phyloP scores from a whole-genome alignment of 2,113 vertebrate species.

The Rhineura floridana region DNA sequence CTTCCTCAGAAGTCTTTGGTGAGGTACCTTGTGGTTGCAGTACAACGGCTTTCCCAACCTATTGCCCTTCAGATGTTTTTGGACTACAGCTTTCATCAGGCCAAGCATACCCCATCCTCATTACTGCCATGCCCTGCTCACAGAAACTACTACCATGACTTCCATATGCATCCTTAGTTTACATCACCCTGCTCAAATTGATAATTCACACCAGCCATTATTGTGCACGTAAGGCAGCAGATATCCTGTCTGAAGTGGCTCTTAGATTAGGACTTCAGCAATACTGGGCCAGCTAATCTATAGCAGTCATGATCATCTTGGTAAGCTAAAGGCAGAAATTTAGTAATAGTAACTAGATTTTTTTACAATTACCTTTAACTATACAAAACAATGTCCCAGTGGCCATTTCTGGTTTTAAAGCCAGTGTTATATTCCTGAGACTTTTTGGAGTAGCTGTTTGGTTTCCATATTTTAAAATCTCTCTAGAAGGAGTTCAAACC shows the following conservation, averaged over 20 bases:
- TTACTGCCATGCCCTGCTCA: neutral
- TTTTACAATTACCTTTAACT: neutral
- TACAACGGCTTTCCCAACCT: too few relatives aligned
- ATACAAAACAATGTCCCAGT: neutral
- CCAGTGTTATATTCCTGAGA: too few relatives aligned
- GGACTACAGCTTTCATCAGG: too few relatives aligned
- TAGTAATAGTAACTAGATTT: neutral
- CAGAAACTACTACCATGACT: neutral
- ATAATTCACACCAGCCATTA: neutral
- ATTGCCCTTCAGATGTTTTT: too few relatives aligned
- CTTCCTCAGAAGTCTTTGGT: too few relatives aligned
- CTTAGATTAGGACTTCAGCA: neutral
- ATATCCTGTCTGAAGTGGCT: neutral
- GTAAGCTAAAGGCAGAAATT: neutral
- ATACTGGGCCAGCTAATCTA: neutral
- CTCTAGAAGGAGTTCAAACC: too few relatives aligned
- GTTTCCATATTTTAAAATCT: too few relatives aligned
- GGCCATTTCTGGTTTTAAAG: too few relatives aligned
- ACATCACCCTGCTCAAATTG: neutral
- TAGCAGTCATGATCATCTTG: neutral
- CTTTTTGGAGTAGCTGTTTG: too few relatives aligned
- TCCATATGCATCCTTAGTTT: neutral
- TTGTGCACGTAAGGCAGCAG: neutral
- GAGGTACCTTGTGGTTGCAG: too few relatives aligned
- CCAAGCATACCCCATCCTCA: neutral